phyloP scores from a whole-genome alignment of 2,888 invertebrate species.

The Euspilapteryx auroguttella region DNA sequence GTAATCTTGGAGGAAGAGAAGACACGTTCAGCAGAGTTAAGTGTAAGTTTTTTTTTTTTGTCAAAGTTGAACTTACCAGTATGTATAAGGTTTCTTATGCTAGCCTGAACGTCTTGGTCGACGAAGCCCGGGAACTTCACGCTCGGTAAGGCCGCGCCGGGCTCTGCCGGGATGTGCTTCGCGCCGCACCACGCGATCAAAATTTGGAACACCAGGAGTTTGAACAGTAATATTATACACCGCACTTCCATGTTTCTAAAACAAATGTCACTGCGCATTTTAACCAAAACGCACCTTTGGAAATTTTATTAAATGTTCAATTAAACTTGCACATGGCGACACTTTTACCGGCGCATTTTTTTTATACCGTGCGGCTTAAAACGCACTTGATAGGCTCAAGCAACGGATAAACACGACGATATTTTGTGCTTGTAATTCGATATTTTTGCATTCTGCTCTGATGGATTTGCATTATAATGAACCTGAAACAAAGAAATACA shows the following conservation, averaged over 20 bases:
- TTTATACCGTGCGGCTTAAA: constrained; percentile 3
- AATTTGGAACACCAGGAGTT: constrained; percentile 44
- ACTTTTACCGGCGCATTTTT: constrained; percentile 12
- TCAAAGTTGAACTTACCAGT: constrained; percentile 44
- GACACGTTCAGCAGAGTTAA: too few species aligned
- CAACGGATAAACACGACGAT: constrained; percentile 10
- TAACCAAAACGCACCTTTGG: constrained; percentile 8
- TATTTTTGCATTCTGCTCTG: constrained; percentile 27
- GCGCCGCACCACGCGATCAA: constrained; percentile 41
- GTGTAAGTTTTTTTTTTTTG: too few species aligned
- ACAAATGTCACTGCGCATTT: constrained; percentile 31
- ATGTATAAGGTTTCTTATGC: constrained; percentile 39
- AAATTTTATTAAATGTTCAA: too few species aligned
- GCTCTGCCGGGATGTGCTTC: constrained; percentile 32
- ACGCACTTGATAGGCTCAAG: constrained; percentile 2
- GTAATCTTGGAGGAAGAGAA: not conserved
- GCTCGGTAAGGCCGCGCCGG: too few species aligned
- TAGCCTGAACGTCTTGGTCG: constrained; percentile 26
- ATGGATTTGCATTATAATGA: constrained; percentile 40
- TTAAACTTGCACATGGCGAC: constrained; percentile 12
- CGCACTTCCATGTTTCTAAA: constrained; percentile 44
- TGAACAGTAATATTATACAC: too few species aligned
- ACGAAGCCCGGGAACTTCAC: constrained; percentile 15
- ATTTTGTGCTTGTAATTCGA: constrained; percentile 48
- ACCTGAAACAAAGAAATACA: constrained; percentile 37